Percentiles rank a stretch among this genome's conserved stretches.
Conservation (phyloP, 2,113 vertebrate genomes). For the Apaloderma vittatum region DNA sequence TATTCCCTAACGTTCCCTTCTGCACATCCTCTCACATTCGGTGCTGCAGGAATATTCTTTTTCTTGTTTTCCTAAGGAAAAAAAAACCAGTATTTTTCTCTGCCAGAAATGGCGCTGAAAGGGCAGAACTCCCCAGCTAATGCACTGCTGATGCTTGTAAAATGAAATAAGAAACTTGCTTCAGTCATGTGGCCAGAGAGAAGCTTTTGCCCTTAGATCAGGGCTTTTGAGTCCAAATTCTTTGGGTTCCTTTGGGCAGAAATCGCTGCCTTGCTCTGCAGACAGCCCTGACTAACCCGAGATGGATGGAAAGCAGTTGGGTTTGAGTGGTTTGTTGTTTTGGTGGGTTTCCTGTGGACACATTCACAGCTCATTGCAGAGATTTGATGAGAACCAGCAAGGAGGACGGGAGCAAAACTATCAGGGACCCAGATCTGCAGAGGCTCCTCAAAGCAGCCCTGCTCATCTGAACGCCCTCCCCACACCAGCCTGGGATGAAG, state of each 20-base stretch:
- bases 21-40: rapidly evolving
- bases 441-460: neutral
- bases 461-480: rapidly evolving
- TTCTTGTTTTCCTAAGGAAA: neutral
- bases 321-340: neutral
- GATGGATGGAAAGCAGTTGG: neutral
- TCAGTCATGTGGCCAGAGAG: neutral
- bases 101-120: neutral
- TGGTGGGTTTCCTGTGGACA: no score
- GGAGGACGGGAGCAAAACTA: rapidly evolving
- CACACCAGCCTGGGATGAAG: rapidly evolving
- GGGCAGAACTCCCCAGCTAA: neutral
- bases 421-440: rapidly evolving
- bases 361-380: neutral
- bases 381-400: neutral
- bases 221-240: neutral
- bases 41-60: neutral
- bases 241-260: neutral
- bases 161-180: neutral
- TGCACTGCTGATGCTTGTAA: neutral
- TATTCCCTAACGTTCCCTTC: neutral
- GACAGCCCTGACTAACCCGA: neutral
- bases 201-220: neutral
- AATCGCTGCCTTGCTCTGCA: neutral
- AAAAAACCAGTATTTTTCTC: neutral